phyloP scores from a whole-genome alignment of 2,797 vertebrate species.

The Peromyscus aztecus region DNA sequence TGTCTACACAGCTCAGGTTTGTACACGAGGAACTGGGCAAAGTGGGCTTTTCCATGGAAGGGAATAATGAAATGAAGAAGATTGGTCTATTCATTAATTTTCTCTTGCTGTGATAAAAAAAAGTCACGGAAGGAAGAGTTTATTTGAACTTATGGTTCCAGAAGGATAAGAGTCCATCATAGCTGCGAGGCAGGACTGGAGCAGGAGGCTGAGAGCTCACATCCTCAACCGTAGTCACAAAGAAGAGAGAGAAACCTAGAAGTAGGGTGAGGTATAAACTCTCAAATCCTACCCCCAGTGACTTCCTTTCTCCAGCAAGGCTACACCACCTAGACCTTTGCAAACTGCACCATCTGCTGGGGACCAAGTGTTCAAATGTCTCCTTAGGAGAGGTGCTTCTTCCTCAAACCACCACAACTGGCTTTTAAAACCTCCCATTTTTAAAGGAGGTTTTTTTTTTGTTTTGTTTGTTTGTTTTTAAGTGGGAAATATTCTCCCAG shows the following conservation, averaged over 20 bases:
- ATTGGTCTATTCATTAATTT: background rate
- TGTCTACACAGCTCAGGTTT: background rate
- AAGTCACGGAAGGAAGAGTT: background rate
- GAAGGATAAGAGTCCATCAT: background rate
- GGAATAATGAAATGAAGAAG: background rate
- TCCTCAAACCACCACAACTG: background rate
- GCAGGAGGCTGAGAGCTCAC: background rate
- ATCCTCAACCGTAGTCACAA: background rate
- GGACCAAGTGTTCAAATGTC: background rate
- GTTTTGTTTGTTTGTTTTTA: background rate
- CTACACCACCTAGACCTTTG: background rate
- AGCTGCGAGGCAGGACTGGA: background rate
- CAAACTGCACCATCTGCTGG: background rate
- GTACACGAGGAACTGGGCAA: background rate
- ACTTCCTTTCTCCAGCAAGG: background rate
- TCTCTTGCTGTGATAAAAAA: background rate
- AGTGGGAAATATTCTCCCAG: background rate
- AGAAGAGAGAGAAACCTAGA: background rate
- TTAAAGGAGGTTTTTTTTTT: background rate
- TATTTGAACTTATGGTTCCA: background rate
- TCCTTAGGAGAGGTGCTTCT: background rate
- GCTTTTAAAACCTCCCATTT: background rate
- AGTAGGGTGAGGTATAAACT: background rate
- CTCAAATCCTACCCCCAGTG: too few relatives aligned
- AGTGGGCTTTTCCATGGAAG: background rate